Evolutionary conservation across 2,888 invertebrate species (phyloP).

Genomic region (Habrosyne pyritoides): DNA sequence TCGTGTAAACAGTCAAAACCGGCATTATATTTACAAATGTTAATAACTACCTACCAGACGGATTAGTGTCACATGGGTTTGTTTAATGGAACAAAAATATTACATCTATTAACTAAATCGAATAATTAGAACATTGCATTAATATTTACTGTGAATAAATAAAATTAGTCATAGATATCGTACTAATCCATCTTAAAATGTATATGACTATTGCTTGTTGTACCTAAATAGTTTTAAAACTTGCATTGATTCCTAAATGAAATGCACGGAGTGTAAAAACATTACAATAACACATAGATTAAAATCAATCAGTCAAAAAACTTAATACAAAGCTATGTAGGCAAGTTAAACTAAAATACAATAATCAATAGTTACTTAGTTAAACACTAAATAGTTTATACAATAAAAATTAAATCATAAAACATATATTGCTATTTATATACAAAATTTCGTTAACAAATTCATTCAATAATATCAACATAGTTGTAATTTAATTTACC

Average conservation of each 20-base stretch:
- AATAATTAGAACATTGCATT: slow-evolving; percentile 10
- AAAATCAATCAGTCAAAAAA: slow-evolving; percentile 78
- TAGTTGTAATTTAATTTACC: slow-evolving; percentile 41
- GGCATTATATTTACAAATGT: slow-evolving; percentile 40
- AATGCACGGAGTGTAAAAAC: slow-evolving; percentile 65
- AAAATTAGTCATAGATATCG: slow-evolving; percentile 18
- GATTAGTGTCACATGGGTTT: slow-evolving; percentile 36
- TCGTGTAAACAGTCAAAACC: slow-evolving; percentile 30
- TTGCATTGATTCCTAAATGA: slow-evolving; percentile 59
- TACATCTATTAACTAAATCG: neutral
- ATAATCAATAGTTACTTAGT: slow-evolving; percentile 29
- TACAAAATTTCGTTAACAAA: slow-evolving; percentile 54
- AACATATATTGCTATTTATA: slow-evolving; percentile 48
- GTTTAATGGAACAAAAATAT: slow-evolving; percentile 10
- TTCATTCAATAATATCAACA: slow-evolving; percentile 66
- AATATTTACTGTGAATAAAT: slow-evolving; percentile 51
- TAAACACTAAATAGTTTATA: slow-evolving; percentile 45
- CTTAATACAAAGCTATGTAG: slow-evolving; percentile 65
- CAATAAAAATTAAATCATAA: slow-evolving; percentile 40
- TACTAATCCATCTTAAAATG: slow-evolving; percentile 54
- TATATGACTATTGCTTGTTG: slow-evolving; percentile 63
- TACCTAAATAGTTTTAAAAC: slow-evolving; percentile 52
- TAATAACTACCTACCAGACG: slow-evolving; percentile 39
- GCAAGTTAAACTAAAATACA: slow-evolving; percentile 68
- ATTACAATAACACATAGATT: slow-evolving; percentile 49